Conservation (phyloP, 2,113 vertebrate species). For the Campylomormyrus numenius region DNA sequence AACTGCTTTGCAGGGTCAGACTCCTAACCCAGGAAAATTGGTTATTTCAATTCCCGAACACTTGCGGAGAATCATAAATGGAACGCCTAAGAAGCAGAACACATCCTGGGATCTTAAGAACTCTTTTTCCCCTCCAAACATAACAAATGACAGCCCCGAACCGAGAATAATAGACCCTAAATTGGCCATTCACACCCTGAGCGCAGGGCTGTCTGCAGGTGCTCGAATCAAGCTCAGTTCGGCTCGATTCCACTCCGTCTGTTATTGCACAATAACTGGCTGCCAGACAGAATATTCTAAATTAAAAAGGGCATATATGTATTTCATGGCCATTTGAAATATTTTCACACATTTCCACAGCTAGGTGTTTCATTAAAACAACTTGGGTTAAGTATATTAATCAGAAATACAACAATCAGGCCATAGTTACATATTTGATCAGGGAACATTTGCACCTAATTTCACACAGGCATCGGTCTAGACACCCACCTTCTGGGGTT, state of each 20-base stretch:
- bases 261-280: background rate
- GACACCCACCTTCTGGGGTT: constrained; percentile 85
- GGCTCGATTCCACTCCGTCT: background rate
- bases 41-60: constrained; percentile 24
- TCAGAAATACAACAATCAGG: background rate
- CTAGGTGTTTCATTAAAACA: background rate
- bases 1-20: constrained; percentile 26
- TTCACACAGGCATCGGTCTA: background rate
- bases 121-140: background rate
- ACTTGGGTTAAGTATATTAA: background rate
- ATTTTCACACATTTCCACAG: background rate
- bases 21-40: constrained; percentile 30
- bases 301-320: background rate
- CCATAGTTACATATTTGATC: background rate
- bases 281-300: background rate
- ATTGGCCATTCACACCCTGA: background rate
- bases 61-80: constrained; percentile 25
- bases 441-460: background rate
- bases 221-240: background rate
- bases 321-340: background rate
- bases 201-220: background rate
- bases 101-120: background rate
- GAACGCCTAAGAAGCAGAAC: background rate
- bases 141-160: background rate
- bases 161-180: background rate